Base-by-base conservation (phyloP, 1,140 invertebrate genomes). In the Asbolus verrucosus region DNA sequence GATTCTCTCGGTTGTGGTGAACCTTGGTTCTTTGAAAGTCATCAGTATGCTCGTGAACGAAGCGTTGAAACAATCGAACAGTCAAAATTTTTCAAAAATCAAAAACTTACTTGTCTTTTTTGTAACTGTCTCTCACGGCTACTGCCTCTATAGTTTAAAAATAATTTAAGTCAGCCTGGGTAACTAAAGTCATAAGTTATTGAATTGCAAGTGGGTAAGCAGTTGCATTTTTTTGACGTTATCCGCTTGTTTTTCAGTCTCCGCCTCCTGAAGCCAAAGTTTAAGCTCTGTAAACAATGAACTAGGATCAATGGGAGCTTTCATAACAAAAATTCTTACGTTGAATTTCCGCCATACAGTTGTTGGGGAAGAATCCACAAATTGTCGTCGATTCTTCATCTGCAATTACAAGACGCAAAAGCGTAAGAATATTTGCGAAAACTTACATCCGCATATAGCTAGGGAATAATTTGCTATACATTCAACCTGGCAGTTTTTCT, bases 391-490 rank as follows among this genome's bases (percentile, higher is more conserved):
- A 33, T 71, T 80, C 73, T 39, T 68, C 73, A 77, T 77, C 78
- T 81, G 15, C 27, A 76, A 75, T 11, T 31, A n/a, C n/a, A n/a
- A n/a, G n/a, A n/a, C n/a, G n/a, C n/a, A n/a, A n/a, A n/a, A n/a
- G n/a, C n/a, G n/a, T n/a, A n/a, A n/a, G n/a, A n/a, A n/a, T n/a
- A n/a, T n/a, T n/a, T n/a, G n/a, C n/a, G n/a, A n/a, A n/a, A n/a
- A n/a, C n/a, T n/a, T n/a, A 27, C 87, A 88, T 0, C 87, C 82
- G 75, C 92, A 93, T 61, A 84, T 83, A 2, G 81, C 73, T 6
- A 87, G 81, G 0, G 91, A 93, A 69, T 87, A 92, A 79, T 93
- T 92, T 1, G 90, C 86, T 67, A 92, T 82, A 73, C 92, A 93
- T 81, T 94, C 91, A 46, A 91, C 82, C 68, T 91, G 84, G 74